Evolutionary conservation across 2,797 vertebrate genomes (phyloP).

Genomic region (Falco peregrinus): DNA sequence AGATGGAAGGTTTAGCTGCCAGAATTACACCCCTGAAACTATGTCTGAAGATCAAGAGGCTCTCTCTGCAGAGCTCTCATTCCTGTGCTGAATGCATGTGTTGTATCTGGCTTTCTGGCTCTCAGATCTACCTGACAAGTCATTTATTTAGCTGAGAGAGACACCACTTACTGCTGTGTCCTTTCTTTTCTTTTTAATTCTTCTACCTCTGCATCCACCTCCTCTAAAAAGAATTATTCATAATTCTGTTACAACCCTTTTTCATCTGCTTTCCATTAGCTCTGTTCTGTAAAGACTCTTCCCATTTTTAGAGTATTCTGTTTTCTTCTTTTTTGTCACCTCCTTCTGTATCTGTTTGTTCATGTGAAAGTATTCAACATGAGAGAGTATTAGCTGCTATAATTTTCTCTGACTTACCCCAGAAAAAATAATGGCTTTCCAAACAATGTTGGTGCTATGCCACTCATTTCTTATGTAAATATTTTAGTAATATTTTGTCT

Average conservation of each 20-base stretch:
- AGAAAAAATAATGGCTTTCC: neutral
- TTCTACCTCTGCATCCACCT: neutral
- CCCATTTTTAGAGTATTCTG: neutral
- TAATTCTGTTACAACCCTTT: neutral
- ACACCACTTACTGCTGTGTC: conserved; percentile 30
- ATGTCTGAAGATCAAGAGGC: conserved; percentile 38
- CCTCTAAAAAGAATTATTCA: neutral
- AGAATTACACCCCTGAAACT: neutral
- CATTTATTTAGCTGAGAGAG: conserved; percentile 29
- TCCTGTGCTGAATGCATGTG: neutral
- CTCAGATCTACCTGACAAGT: conserved; percentile 22
- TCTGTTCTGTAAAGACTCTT: neutral
- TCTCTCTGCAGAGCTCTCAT: neutral
- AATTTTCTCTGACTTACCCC: neutral
- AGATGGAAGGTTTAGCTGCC: conserved; percentile 4
- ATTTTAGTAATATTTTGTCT: neutral
- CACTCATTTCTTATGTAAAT: neutral
- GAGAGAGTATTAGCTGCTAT: neutral
- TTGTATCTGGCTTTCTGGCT: conserved; percentile 7
- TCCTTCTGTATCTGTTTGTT: neutral
- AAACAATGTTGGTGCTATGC: neutral
- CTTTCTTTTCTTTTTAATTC: neutral
- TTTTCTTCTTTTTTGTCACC: neutral
- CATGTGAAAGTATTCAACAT: neutral
- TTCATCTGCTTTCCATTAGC: neutral